Base-by-base conservation (phyloP, 2,888 invertebrate genomes). In the Girardia tigrina region DNA sequence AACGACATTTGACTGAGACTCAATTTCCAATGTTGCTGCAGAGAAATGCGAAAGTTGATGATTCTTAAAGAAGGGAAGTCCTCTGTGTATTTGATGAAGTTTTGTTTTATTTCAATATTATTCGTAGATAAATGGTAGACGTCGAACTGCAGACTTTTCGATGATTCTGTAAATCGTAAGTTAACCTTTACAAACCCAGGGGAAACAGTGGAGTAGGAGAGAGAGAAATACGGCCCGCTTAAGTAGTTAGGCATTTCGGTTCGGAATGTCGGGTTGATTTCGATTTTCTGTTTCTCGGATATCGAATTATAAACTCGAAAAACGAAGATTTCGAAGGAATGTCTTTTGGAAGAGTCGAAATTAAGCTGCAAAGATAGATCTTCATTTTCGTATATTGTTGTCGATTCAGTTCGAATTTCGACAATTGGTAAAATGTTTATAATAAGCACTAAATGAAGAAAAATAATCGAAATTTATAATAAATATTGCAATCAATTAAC, bases 211-310 rank as follows among this genome's bases (percentile, higher is more conserved):
- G 56, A 56, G 23, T 56, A 56, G n/a, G 6, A 20, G 20, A 56
- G n/a, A n/a, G 56, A 56, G n/a, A 56, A 56, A 56, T 56, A 56
- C 23, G 56, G 56, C n/a, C 56, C 56, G n/a, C 23, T 56, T n/a
- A 56, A 20, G n/a, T 12, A 56, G 56, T 56, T 56, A n/a, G 23
- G 23, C 2, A 56, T 6, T 56, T 56, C 56, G 20, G 56, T 20
- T 56, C 56, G 56, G 23, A 56, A 56, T 20, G 23, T 23, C n/a
- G 56, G 56, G 23, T 56, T 56, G n/a, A 56, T 56, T 6, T n/a
- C n/a, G 4, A 56, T 8, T 56, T 56, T 56, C 56, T 56, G 56
- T 16, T 56, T 56, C 23, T 56, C 56, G n/a, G 6, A 20, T 4
- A 56, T 56, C 2, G 6, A 2, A n/a, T 56, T 56, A 6, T n/a